phyloP scores from a whole-genome alignment of 2,113 vertebrate species.

The Pteropus alecto region DNA sequence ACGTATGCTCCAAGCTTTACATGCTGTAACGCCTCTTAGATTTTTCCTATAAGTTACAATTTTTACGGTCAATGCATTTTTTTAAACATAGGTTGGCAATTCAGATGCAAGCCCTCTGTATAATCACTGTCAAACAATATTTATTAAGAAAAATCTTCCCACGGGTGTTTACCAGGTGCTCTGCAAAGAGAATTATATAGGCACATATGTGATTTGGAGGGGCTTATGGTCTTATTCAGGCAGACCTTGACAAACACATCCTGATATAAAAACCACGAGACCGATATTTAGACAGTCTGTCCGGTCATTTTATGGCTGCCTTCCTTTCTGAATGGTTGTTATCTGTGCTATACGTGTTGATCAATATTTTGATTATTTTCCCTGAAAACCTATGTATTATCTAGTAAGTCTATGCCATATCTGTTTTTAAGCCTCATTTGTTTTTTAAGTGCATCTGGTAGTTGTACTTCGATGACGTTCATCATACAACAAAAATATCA shows the following conservation, averaged over 20 bases:
- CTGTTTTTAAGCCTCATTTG: background rate
- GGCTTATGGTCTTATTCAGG: background rate
- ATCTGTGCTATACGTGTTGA: fast-evolving
- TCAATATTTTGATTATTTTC: background rate
- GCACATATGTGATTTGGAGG: background rate
- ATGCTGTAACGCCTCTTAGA: background rate
- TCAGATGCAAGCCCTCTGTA: background rate
- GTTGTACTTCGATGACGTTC: background rate
- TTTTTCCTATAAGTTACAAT: background rate
- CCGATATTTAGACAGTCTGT: too few species aligned
- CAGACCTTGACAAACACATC: background rate
- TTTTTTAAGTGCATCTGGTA: background rate
- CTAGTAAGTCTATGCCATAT: background rate
- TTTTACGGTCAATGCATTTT: background rate
- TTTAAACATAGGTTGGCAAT: background rate
- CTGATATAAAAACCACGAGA: background rate
- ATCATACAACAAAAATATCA: background rate
- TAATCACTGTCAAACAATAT: background rate
- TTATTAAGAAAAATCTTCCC: background rate
- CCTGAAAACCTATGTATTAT: background rate
- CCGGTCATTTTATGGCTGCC: too few species aligned
- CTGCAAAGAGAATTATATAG: background rate
- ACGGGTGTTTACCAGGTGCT: background rate
- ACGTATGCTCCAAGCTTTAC: background rate
- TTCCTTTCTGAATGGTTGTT: background rate